Evolutionary conservation across 2,888 invertebrate species (phyloP).

Genomic region (Cataglyphis rosenhaueri): DNA sequence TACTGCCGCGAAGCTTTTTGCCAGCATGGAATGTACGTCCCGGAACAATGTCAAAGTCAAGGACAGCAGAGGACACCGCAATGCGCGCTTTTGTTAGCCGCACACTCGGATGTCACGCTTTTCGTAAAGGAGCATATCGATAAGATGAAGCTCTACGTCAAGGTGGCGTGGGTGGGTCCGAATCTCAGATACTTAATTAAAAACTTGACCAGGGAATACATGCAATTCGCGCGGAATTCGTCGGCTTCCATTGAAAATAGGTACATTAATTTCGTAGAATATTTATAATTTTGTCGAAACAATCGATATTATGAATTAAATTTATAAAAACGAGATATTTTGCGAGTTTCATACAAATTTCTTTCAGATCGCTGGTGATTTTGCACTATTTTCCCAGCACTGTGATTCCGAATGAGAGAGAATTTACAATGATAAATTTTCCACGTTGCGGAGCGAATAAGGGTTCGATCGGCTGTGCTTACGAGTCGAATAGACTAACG

Average conservation of each 20-base stretch:
- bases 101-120: constrained; percentile 86
- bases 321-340: background rate
- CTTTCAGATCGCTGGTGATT: constrained; percentile 87
- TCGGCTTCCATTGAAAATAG: constrained; percentile 43
- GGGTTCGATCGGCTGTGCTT: constrained; percentile 87
- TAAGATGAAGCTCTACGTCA: constrained; percentile 88
- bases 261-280: constrained; percentile 41
- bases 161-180: constrained; percentile 90
- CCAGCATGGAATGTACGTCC: constrained; percentile 87
- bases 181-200: constrained; percentile 86
- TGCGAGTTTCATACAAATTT: constrained; percentile 11
- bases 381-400: constrained; percentile 90
- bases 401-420: constrained; percentile 86
- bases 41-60: constrained; percentile 86
- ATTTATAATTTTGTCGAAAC: background rate
- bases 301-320: background rate
- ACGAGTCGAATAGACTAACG: constrained; percentile 89
- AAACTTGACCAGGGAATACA: constrained; percentile 82
- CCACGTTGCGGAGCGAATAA: constrained; percentile 86
- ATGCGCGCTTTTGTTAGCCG: constrained; percentile 86
- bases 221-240: constrained; percentile 47
- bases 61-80: constrained; percentile 57
- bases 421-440: constrained; percentile 87
- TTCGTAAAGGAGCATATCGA: constrained; percentile 88
- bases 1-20: constrained; percentile 86